Conservation (phyloP, 2,888 invertebrate genomes). For the Byasa hedistus region DNA sequence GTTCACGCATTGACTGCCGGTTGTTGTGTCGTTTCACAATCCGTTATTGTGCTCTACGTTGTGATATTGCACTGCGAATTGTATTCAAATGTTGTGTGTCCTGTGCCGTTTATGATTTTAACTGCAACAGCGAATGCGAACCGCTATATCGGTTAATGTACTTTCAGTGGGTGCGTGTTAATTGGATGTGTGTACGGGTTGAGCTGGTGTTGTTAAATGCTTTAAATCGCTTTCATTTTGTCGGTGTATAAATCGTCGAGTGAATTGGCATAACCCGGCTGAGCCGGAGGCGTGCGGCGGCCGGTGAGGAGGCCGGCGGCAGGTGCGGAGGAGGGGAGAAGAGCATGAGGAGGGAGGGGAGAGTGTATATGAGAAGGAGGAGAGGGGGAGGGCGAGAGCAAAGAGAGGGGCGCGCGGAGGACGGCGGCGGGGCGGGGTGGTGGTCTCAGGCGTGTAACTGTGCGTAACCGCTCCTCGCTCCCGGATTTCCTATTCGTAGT, state of each 20-base stretch:
- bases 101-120: constrained; percentile 32
- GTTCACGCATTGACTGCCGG: constrained; percentile 51
- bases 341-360: too few species aligned
- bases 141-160: constrained; percentile 36
- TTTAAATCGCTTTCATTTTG: constrained; percentile 76
- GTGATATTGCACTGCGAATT: constrained; percentile 48
- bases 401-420: constrained; percentile 39
- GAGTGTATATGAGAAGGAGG: too few species aligned
- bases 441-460: constrained; percentile 76
- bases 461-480: constrained; percentile 78
- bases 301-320: constrained; percentile 46
- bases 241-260: constrained; percentile 76
- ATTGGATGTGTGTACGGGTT: constrained; percentile 55
- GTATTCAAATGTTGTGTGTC: constrained; percentile 30
- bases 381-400: background rate
- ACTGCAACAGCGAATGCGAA: constrained; percentile 48
- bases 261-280: constrained; percentile 72
- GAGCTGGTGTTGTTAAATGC: constrained; percentile 62
- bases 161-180: constrained; percentile 50
- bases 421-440: constrained; percentile 44
- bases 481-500: constrained; percentile 80
- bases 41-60: constrained; percentile 33
- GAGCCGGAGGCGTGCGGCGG: constrained; percentile 63
- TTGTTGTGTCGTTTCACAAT: constrained; percentile 49
- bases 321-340: too few species aligned